Conservation (phyloP, 35 echinoderm and acorn worm genomes). For the Nesometra sesokonis region DNA sequence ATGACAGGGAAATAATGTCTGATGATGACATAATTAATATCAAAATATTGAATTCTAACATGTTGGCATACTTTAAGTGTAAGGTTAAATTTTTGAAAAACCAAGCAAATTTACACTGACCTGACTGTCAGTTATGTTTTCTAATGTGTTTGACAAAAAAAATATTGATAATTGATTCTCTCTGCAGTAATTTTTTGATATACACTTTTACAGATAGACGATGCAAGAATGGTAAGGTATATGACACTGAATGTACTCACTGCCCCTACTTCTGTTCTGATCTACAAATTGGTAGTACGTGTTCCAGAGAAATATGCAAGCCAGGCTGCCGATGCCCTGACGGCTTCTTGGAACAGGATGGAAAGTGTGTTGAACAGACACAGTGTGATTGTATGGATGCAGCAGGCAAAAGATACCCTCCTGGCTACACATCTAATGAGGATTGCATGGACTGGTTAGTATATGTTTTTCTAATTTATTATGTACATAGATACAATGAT, state of each 20-base stretch:
- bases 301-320: constrained; percentile 33
- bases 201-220: constrained; percentile 20
- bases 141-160: no score
- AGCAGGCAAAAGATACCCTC: constrained; percentile 23
- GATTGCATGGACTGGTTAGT: constrained; percentile 68
- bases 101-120: no score
- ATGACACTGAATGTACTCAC: constrained; percentile 37
- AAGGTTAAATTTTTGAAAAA: no score
- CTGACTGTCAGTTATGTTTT: no score
- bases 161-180: no score
- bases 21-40: no score
- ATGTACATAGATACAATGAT: not conserved
- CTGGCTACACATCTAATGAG: constrained; percentile 10
- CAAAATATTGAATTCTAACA: no score
- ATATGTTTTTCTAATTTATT: not conserved
- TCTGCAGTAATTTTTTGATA: no score
- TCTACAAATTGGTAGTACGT: constrained; percentile 34
- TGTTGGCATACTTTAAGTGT: no score
- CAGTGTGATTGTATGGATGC: constrained; percentile 55
- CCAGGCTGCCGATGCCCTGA: constrained; percentile 64
- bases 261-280: constrained; percentile 75
- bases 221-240: constrained; percentile 48
- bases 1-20: no score
- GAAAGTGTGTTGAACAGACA: constrained; percentile 24
- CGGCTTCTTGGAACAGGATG: constrained; percentile 43